phyloP scores from a whole-genome alignment of 37 sponge, comb jelly and placozoan genomes.

The Dysidea cf. avara region DNA sequence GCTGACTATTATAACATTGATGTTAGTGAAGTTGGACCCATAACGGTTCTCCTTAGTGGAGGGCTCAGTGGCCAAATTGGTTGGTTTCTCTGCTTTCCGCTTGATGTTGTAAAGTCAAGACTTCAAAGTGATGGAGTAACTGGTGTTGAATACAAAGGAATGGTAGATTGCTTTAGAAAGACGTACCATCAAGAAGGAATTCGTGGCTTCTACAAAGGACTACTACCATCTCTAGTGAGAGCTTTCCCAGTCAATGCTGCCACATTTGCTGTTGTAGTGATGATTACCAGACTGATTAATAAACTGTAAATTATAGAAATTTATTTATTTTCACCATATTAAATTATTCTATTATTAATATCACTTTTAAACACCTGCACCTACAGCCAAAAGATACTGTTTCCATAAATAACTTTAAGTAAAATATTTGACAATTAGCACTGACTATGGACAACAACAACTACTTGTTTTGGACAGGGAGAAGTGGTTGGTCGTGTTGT shows the following conservation, averaged over 20 bases:
- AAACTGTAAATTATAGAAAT: too few relatives aligned
- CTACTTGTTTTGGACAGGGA: too few relatives aligned
- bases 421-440: too few relatives aligned
- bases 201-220: conserved; percentile 72
- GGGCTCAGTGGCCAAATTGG: conserved; percentile 63
- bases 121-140: conserved; percentile 75
- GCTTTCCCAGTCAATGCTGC: conserved; percentile 90
- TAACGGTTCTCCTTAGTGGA: conserved; percentile 53
- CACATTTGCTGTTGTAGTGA: conserved; percentile 58
- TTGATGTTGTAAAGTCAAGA: conserved; percentile 87
- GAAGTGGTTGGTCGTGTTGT: too few relatives aligned
- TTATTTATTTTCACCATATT: too few relatives aligned
- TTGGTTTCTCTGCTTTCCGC: conserved; percentile 77
- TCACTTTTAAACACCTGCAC: too few relatives aligned
- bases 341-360: too few relatives aligned
- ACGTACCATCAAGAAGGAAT: conserved; percentile 41
- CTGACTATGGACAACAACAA: too few relatives aligned
- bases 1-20: conserved; percentile 10
- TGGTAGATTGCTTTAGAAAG: conserved; percentile 71
- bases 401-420: too few relatives aligned
- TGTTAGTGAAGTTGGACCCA: conserved; percentile 15
- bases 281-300: too few relatives aligned
- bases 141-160: conserved; percentile 46
- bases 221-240: conserved; percentile 64
- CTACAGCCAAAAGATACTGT: too few relatives aligned